Base-by-base conservation (phyloP, 2,888 invertebrate species). In the Cosmopolites sordidus region DNA sequence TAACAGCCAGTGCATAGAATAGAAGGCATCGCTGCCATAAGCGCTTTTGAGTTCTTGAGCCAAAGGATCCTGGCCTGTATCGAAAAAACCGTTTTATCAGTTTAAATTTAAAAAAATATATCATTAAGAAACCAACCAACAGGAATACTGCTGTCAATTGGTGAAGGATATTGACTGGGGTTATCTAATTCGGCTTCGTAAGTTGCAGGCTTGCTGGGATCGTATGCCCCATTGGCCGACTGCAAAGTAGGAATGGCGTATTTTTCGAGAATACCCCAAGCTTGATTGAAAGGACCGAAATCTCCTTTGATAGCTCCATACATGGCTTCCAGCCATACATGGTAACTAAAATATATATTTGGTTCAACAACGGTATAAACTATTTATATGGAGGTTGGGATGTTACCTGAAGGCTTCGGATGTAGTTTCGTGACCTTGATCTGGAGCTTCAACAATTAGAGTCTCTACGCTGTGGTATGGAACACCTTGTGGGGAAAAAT, bases 401-500 rank as follows among this genome's bases (percentile, higher is more conserved):
- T 22, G 4, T 33, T 33, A 33, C 33, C 62, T 62, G 60, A 53
- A 59, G 11, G 63, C 60, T 56, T 64, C 64, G 11, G 62, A 63
- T 1, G 64, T 64, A 43, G 64, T 64, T 55, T 63, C 59, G 46
- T 64, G 64, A 9, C 62, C 62, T 18, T 62, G 54, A 46, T 62
- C 62, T 22, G 62, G 62, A 40, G 60, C 62, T 59, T 62, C 62
- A n/a, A 57, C 56, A 14, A 63, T 57, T 14, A 64, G 43, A 27
- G 64, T 64, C 60, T 64, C 64, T 5, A 62, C 56, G 4, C 62
- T 43, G 40, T 64, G 64, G 54, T 63, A 64, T 8, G 64, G 64
- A 16, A 64, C 48, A 17, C 64, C 64, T n/a, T 62, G 56, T 18
- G 38, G 15, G n/a, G 63, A 63, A 45, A 64, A 64, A 44, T 64